Evolutionary conservation across 2,797 vertebrate genomes (phyloP).

Genomic region (Cyclopterus lumpus): DNA sequence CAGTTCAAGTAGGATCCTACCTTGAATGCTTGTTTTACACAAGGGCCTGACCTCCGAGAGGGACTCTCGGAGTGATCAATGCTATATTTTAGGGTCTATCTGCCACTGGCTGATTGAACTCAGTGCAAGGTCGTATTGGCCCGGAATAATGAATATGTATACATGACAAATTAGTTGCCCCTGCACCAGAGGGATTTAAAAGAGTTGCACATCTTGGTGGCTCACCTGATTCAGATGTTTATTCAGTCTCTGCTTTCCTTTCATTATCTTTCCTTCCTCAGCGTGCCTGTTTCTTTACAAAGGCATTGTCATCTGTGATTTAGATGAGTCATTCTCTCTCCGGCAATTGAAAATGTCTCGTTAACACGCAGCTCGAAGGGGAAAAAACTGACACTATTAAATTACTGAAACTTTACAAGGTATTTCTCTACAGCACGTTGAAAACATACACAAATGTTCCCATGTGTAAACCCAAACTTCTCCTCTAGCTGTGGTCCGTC

Average conservation of each 20-base stretch:
- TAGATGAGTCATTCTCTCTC: slow-evolving; percentile 33
- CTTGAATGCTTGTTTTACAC: slow-evolving; percentile 8
- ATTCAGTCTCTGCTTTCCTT: slow-evolving; percentile 6
- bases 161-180: slow-evolving; percentile 44
- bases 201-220: slow-evolving; percentile 38
- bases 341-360: slow-evolving; percentile 31
- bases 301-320: slow-evolving; percentile 38
- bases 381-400: slow-evolving; percentile 33
- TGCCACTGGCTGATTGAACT: slow-evolving; percentile 40
- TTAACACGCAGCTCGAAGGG: slow-evolving; percentile 30
- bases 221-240: slow-evolving; percentile 14
- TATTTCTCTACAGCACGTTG: slow-evolving; percentile 17
- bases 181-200: slow-evolving; percentile 18
- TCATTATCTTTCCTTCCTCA: not conserved
- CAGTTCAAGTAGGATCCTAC: not conserved
- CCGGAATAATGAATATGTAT: slow-evolving; percentile 31
- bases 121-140: slow-evolving; percentile 32
- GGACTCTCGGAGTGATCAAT: slow-evolving; percentile 36
- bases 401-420: slow-evolving; percentile 38
- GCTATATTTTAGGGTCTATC: slow-evolving; percentile 22
- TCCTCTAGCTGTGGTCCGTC: slow-evolving; percentile 2
- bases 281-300: slow-evolving; percentile 10
- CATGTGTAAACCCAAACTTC: slow-evolving; percentile 3
- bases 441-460: slow-evolving; percentile 25
- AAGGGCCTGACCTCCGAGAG: slow-evolving; percentile 7